A percentile compares a stretch with the other conserved stretches of the same genome.
Evolutionary conservation across 2,113 vertebrate genomes (phyloP).

Genomic region (Puntigrus tetrazona): DNA sequence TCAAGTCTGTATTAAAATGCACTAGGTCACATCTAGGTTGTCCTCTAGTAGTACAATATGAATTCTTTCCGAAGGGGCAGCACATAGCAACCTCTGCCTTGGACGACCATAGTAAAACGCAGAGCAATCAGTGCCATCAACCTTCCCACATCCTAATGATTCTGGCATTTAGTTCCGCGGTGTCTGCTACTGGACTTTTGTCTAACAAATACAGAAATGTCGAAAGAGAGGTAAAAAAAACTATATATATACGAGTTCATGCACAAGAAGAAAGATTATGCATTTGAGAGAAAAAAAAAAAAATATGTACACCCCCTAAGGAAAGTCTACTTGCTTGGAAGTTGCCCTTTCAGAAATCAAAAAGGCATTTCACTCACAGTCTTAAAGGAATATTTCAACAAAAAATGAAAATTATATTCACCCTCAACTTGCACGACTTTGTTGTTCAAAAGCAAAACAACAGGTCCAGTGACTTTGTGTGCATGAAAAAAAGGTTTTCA

Average conservation of each 20-base stretch:
- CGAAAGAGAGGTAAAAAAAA: background rate
- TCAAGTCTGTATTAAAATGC: background rate
- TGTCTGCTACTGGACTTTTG: background rate
- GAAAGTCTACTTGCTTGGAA: background rate
- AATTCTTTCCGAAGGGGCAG: slow-evolving; percentile 25
- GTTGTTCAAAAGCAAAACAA: background rate
- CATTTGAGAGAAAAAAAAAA: background rate
- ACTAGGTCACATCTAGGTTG: slow-evolving; percentile 9
- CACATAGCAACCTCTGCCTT: slow-evolving; percentile 36
- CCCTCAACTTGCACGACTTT: background rate
- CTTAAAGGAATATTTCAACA: background rate
- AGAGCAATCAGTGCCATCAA: slow-evolving; percentile 41
- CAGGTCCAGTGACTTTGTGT: background rate
- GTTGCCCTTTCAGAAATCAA: background rate
- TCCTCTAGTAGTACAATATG: background rate
- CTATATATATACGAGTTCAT: background rate
- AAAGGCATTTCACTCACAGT: background rate
- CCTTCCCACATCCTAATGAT: slow-evolving; percentile 51
- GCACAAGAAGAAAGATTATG: background rate
- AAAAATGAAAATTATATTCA: background rate
- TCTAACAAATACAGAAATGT: background rate
- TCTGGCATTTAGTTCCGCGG: slow-evolving; percentile 51
- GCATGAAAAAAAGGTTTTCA: background rate
- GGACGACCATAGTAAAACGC: slow-evolving; percentile 33
- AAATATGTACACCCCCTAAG: background rate